Evolutionary conservation across 2,113 vertebrate species (phyloP), one percentile per base, ranked within the genome.

Genomic region (Cygnus buccinator): DNA sequence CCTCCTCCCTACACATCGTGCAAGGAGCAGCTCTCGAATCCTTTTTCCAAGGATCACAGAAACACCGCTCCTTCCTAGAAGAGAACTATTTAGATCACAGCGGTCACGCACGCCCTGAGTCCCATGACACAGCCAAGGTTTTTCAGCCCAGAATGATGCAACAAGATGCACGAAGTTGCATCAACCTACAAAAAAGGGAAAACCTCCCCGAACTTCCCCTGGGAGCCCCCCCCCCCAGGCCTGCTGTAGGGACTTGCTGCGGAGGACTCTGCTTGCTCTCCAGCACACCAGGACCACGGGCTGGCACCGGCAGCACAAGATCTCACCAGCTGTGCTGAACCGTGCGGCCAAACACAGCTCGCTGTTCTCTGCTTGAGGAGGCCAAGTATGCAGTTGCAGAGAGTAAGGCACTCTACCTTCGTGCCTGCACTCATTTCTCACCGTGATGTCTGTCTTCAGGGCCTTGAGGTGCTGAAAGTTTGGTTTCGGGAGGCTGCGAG

Each of bases 261-360:
- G 21, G 35, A 62, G 15, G 15, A 55, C 2, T 0, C 17, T 15
- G 31, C 39, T 50, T 23, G 6, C 16, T 33, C 84, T 43, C 68
- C 70, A 62, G 6, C 1, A 1, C 23, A 83, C 19, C 26, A 41
- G 39, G 28, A 41, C 25, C 22, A 17, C 0, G 0, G 23, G 46
- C 21, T 5, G 11, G 21, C n/a, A 48, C 20, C 66, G 28, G 66
- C 59, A 62, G n/a, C 18, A 10, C 17, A 39, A n/a, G 15, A 26
- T 11, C 66, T 17, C 66, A 8, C 10, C 15, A n/a, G n/a, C 55
- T 48, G n/a, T 55, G 46, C 10, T 9, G 65, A 89, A 2, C 37
- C 17, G 66, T 17, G 0, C 1, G 29, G 44, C 5, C 22, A 54
- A 50, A 65, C 4, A 15, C 1, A 0, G 17, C 28, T 43, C 37